These are phyloP conservation scores for Leptinotarsa texana DNA, from an alignment of 1,140 invertebrate species.

Conservation along the genomic window DNA sequence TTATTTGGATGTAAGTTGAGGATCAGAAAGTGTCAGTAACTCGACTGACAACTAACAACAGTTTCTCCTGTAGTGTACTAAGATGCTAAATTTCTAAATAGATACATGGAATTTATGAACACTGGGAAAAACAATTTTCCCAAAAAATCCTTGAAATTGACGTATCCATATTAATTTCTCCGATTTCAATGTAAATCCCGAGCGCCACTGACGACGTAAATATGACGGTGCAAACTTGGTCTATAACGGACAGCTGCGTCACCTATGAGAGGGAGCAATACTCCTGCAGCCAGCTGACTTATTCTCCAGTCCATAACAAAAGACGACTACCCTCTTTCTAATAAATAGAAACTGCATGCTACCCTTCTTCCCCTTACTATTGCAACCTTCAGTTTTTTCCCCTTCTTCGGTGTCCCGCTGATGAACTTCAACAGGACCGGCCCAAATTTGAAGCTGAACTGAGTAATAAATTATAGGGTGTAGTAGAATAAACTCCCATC, in stretches of 20 bases:
- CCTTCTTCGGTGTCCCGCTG: constrained; percentile 26
- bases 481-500: no score
- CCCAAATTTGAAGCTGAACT: constrained; percentile 18
- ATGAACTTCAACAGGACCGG: constrained; percentile 26
- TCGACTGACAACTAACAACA: no score
- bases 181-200: neutral
- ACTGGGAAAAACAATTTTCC: neutral
- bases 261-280: constrained; percentile 28
- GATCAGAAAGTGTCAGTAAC: no score
- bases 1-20: no score
- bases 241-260: constrained; percentile 37
- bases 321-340: constrained; percentile 38
- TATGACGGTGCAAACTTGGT: constrained; percentile 27
- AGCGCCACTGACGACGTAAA: constrained; percentile 30
- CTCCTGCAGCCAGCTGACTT: constrained; percentile 42
- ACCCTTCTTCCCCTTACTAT: constrained; percentile 42
- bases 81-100: no score
- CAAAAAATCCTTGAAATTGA: neutral
- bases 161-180: no score
- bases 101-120: no score
- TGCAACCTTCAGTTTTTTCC: constrained; percentile 33
- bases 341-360: constrained; percentile 32
- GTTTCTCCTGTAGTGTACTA: no score
- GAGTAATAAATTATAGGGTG: neutral
- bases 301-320: constrained; percentile 40